Conservation (phyloP, 1,140 invertebrate species). For the Trigoniulus corallinus region DNA sequence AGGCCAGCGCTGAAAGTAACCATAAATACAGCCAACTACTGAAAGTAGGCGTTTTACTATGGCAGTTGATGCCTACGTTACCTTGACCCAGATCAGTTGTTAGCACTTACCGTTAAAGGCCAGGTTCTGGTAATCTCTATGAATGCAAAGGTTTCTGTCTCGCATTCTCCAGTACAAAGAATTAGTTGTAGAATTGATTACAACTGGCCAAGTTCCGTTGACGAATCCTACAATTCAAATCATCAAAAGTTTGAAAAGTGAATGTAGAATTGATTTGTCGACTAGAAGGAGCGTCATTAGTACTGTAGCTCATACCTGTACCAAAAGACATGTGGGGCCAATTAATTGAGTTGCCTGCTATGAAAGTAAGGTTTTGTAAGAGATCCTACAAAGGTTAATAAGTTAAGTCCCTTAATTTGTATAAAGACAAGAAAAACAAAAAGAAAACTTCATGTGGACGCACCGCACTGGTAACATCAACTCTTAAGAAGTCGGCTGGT, state of each 20-base stretch:
- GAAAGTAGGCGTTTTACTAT: neutral
- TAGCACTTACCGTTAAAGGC: slow-evolving; percentile 27
- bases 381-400: slow-evolving; percentile 21
- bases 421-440: no score
- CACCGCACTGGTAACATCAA: neutral
- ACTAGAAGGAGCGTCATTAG: neutral
- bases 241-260: no score
- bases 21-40: no score
- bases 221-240: slow-evolving; percentile 16
- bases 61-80: slow-evolving; percentile 14
- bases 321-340: slow-evolving; percentile 33
- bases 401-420: no score
- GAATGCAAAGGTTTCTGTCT: slow-evolving; percentile 30
- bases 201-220: slow-evolving; percentile 20
- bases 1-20: no score
- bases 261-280: neutral
- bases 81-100: neutral
- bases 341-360: slow-evolving; percentile 32
- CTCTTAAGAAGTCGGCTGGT: slow-evolving; percentile 25
- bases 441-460: slow-evolving; percentile 4
- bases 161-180: slow-evolving; percentile 23
- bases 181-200: slow-evolving; percentile 18
- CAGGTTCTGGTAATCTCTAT: slow-evolving; percentile 35
- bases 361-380: slow-evolving; percentile 23
- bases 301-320: no score